A percentile compares a stretch with the other conserved stretches of the same genome.
Conservation (phyloP, 2,113 vertebrate species). For the Taxidea taxus region DNA sequence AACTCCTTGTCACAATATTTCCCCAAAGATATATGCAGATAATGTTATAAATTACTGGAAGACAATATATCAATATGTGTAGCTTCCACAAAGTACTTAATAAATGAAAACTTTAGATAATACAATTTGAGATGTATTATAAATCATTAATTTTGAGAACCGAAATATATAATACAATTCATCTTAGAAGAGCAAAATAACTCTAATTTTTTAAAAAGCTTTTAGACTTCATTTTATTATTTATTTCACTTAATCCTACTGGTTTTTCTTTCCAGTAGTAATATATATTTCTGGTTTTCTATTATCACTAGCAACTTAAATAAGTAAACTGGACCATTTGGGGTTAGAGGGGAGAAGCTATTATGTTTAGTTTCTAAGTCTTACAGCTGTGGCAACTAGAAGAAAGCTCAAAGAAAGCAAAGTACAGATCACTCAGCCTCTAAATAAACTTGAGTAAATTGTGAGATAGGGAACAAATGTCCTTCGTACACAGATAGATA, state of each 20-base stretch:
- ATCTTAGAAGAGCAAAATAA: conserved; percentile 59
- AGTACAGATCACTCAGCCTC: not conserved
- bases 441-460: not conserved
- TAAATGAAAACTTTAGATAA: conserved; percentile 62
- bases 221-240: conserved; percentile 58
- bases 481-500: not conserved
- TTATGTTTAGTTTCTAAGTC: not conserved
- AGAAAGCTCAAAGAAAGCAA: not conserved
- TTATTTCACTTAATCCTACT: conserved; percentile 45
- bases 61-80: conserved; percentile 48
- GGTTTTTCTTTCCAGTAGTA: conserved; percentile 38
- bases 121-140: conserved; percentile 58
- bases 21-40: conserved; percentile 64
- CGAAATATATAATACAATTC: conserved; percentile 1
- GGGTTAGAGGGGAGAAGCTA: not conserved
- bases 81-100: conserved; percentile 35
- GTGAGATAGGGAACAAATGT: not conserved
- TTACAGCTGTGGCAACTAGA: not conserved
- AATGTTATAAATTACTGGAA: conserved; percentile 50
- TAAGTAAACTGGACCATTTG: not conserved
- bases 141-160: conserved; percentile 64
- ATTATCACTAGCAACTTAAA: conserved; percentile 38
- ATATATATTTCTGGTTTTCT: conserved; percentile 43
- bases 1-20: conserved; percentile 50
- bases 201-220: conserved; percentile 61